Conservation (phyloP, 2,797 vertebrate genomes). For the Carcharodon carcharias region DNA sequence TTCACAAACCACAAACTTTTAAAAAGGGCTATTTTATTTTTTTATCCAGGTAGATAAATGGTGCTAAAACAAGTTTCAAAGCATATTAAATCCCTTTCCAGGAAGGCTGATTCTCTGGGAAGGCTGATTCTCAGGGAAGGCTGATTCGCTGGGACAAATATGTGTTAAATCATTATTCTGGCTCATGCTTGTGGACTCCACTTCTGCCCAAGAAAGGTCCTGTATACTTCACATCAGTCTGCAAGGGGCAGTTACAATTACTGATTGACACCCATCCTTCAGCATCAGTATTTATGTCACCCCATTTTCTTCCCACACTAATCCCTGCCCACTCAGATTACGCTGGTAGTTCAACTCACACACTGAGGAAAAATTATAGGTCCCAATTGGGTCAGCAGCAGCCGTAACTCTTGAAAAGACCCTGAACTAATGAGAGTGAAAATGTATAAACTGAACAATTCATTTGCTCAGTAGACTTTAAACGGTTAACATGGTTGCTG, state of each 20-base stretch:
- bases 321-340: background rate
- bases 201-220: background rate
- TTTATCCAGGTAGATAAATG: background rate
- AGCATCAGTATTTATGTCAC: background rate
- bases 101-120: too few species aligned
- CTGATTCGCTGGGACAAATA: background rate
- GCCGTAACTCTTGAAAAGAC: background rate
- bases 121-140: too few species aligned
- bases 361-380: background rate
- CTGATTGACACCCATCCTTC: background rate
- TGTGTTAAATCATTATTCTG: background rate
- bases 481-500: background rate
- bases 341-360: background rate
- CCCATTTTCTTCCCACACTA: background rate
- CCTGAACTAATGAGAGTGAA: background rate
- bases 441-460: background rate
- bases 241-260: background rate
- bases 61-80: background rate
- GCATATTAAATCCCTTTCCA: too few species aligned
- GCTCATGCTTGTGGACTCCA: background rate
- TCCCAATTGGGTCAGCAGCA: background rate
- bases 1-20: constrained; percentile 2
- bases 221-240: background rate
- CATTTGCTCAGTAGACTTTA: background rate
- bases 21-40: background rate